A percentile compares a stretch with the other conserved stretches of the same genome.
Evolutionary conservation across 2,113 vertebrate genomes (phyloP).

Genomic region (Thunnus thynnus): DNA sequence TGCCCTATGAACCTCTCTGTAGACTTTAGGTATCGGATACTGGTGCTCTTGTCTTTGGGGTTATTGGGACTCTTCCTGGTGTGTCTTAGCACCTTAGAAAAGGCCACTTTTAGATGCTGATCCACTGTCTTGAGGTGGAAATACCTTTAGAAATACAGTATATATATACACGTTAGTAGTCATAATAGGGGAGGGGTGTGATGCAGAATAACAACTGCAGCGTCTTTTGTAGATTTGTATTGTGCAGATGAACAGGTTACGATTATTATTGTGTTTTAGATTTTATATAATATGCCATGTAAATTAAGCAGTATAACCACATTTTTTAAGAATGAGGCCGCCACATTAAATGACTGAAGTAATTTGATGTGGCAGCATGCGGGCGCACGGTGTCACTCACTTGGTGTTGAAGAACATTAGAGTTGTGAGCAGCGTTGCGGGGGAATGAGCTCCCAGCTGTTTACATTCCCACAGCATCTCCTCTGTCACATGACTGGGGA

Average conservation of each 20-base stretch:
- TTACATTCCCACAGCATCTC: conserved; percentile 99
- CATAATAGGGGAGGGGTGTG: neutral
- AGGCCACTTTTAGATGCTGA: conserved; percentile 98
- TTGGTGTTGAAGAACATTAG: conserved; percentile 99
- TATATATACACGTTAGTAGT: neutral
- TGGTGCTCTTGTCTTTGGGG: conserved; percentile 99
- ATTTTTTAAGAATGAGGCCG: neutral
- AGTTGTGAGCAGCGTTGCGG: conserved; percentile 96
- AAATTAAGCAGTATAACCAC: neutral
- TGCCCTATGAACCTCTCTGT: conserved; percentile 94
- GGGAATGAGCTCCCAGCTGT: conserved; percentile 98
- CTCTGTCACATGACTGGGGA: conserved; percentile 98
- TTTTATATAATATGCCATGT: neutral
- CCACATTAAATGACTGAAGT: neutral
- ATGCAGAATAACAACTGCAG: neutral
- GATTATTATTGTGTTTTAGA: neutral
- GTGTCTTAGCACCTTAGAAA: conserved; percentile 98
- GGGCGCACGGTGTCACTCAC: conserved; percentile 84
- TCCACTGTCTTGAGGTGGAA: conserved; percentile 97
- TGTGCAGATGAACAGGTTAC: neutral
- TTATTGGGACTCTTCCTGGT: conserved; percentile 99
- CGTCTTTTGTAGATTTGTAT: neutral
- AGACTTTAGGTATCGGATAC: conserved; percentile 97
- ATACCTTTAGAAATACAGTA: conserved; percentile 84
- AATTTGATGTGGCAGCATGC: neutral